Percentiles rank a stretch among this genome's conserved stretches.
Evolutionary conservation across 2,888 invertebrate genomes (phyloP).

Genomic region (Crossocerus cetratus): DNA sequence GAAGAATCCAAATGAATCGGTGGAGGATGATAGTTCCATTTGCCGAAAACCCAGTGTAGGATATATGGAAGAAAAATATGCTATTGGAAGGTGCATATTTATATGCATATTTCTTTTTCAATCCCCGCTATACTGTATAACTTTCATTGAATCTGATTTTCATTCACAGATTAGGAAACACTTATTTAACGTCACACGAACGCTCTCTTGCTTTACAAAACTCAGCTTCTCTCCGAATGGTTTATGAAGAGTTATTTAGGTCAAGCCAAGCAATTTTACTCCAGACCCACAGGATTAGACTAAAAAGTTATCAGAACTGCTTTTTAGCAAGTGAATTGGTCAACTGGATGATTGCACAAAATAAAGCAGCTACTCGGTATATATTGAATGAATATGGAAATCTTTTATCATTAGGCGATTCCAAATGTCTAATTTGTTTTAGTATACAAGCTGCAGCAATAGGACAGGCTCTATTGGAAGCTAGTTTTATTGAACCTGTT

Average conservation of each 20-base stretch:
- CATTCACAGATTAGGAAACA: conserved; percentile 70
- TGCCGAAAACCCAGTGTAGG: conserved; percentile 84
- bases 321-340: conserved; percentile 89
- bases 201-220: conserved; percentile 79
- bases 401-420: no score
- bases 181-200: conserved; percentile 79
- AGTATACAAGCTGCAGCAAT: conserved; percentile 87
- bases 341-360: conserved; percentile 90
- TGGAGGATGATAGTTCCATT: conserved; percentile 68
- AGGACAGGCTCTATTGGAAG: conserved; percentile 87
- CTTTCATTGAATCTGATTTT: no score
- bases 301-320: conserved; percentile 86
- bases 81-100: conserved; percentile 77
- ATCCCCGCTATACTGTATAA: no score
- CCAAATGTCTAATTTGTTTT: conserved; percentile 36
- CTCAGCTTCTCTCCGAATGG: conserved; percentile 80
- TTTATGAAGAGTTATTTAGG: conserved; percentile 81
- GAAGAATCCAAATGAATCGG: conserved; percentile 62
- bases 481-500: conserved; percentile 85
- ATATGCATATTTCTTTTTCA: conserved; percentile 67
- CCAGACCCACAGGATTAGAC: conserved; percentile 83
- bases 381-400: neutral
- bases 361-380: conserved; percentile 86
- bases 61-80: conserved; percentile 87
- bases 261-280: conserved; percentile 80